phyloP scores from a whole-genome alignment of 1,140 invertebrate species.

The Cyrtorhinus lividipennis region DNA sequence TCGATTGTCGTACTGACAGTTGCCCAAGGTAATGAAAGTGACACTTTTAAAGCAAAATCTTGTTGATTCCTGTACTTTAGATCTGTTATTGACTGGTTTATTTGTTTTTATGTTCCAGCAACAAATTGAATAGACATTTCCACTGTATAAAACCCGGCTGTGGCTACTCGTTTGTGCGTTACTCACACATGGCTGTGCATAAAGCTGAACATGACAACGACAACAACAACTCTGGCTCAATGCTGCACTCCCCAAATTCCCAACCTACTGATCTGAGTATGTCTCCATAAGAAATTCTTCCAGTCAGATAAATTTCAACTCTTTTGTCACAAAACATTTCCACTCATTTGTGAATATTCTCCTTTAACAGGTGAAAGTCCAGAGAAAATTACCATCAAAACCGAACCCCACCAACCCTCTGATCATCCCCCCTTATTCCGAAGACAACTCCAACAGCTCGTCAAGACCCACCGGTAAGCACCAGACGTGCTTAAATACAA shows the following conservation, averaged over 20 bases:
- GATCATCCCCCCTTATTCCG: not conserved
- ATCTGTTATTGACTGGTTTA: too few relatives aligned
- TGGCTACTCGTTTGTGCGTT: conserved; percentile 59
- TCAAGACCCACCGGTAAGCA: not conserved
- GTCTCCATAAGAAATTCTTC: not conserved
- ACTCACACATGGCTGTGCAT: conserved; percentile 56
- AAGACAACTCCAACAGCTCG: not conserved
- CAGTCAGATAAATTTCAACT: too few relatives aligned
- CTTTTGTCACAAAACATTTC: too few relatives aligned
- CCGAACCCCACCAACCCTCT: conserved; percentile 5
- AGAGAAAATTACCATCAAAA: conserved; percentile 7
- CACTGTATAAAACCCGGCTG: conserved; percentile 59
- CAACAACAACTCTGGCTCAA: not conserved
- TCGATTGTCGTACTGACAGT: conserved; percentile 53
- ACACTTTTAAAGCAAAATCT: conserved; percentile 2
- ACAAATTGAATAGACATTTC: conserved; percentile 56
- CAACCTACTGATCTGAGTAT: conserved; percentile 18
- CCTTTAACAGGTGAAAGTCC: conserved; percentile 9
- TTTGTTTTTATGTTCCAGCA: conserved; percentile 34
- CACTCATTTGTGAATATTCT: too few relatives aligned
- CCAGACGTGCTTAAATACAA: too few relatives aligned
- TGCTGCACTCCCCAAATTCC: not conserved
- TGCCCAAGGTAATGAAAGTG: conserved; percentile 39
- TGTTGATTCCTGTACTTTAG: too few relatives aligned
- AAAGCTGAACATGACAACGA: conserved; percentile 40